Evolutionary conservation across 2,888 invertebrate species (phyloP).

Genomic region (Liopterus haemorrhoidalis): DNA sequence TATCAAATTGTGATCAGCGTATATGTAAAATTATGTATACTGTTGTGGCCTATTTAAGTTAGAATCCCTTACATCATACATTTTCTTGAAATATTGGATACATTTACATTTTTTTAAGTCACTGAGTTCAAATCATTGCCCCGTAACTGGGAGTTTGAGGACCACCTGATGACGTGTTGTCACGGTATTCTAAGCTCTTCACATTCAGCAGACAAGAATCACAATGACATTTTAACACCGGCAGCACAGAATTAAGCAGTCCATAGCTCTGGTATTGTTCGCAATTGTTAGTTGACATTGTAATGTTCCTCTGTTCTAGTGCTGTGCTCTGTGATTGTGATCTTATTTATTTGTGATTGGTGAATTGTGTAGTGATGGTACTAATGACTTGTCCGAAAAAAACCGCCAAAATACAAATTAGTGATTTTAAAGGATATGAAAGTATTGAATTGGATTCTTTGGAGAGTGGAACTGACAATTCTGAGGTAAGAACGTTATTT

Average conservation of each 20-base stretch:
- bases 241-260: slow-evolving; percentile 2
- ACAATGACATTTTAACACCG: slow-evolving; percentile 37
- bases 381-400: slow-evolving; percentile 39
- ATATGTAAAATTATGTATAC: too few relatives aligned
- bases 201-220: slow-evolving; percentile 41
- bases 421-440: slow-evolving; percentile 32
- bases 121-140: too few relatives aligned
- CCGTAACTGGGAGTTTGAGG: too few relatives aligned
- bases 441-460: slow-evolving; percentile 45
- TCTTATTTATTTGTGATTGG: slow-evolving; percentile 3
- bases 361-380: slow-evolving; percentile 33
- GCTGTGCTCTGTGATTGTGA: background rate
- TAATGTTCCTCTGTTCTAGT: background rate
- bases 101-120: too few relatives aligned
- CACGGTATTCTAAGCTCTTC: slow-evolving; percentile 42
- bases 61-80: too few relatives aligned
- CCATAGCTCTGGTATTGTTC: background rate
- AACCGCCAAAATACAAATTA: slow-evolving; percentile 32
- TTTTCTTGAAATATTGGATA: too few relatives aligned
- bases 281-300: background rate
- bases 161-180: slow-evolving; percentile 45
- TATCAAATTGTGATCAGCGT: too few relatives aligned
- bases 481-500: slow-evolving; percentile 26
- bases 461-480: slow-evolving; percentile 35
- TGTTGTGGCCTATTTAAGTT: too few relatives aligned